Evolutionary conservation across 2,888 invertebrate genomes (phyloP), one percentile per base, ranked within the genome.

Genomic region (Drosophila lacicola): DNA sequence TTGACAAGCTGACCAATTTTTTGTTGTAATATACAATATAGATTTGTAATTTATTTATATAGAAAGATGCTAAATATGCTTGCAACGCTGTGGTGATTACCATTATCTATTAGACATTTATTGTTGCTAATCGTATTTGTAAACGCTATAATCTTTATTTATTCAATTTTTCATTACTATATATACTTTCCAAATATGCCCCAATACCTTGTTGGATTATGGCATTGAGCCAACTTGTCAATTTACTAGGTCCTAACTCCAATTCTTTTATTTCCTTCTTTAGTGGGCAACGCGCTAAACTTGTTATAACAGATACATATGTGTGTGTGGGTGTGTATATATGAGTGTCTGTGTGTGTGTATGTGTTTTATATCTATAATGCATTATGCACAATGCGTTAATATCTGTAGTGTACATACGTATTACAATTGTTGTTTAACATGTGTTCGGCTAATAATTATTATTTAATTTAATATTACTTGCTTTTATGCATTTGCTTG

Each of bases 61-160:
- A 53, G 46, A 64, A 70, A 69, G 79, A 72, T 63, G 80, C 69
- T 78, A 66, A 73, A 69, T 80, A 78, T 83, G 75, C 66, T 67
- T 70, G 80, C 76, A 84, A 81, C 79, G 47, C 62, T 78, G 66
- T 70, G 80, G 63, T 62, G 70, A 54, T 57, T 77, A 80, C 70
- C 74, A 67, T 84, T 87, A 79, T 74, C 85, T 83, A 64, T 64
- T 64, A 83, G 88, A 84, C 88, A 83, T 87, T 70, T 87, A 83
- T 80, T 80, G 64, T 60, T 78, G 64, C 70, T 74, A 78, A 55
- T 77, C 44, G 44, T 57, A 55, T 51, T 77, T 29, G 29, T 29
- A 29, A 74, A 69, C 49, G 67, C 75, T 75, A 81, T 84, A 76
- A 70, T 65, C 81, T 70, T 51, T 58, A 64, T 57, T 45, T 63